A percentile compares a stretch with the other conserved stretches of the same genome.
Evolutionary conservation across 2,113 vertebrate species (phyloP).

Genomic region (Numida meleagris): DNA sequence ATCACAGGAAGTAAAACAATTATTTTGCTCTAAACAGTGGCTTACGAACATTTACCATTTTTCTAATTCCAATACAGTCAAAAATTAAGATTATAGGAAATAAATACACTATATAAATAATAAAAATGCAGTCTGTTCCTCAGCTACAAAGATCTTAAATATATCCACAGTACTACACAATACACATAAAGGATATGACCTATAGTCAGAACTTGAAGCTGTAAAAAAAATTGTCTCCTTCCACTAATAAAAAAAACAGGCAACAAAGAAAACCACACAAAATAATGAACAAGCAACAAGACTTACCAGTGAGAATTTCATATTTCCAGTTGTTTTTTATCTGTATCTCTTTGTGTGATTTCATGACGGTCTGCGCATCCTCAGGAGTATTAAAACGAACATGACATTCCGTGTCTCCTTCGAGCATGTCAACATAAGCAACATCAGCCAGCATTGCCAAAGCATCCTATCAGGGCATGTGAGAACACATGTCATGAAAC

Average conservation of each 20-base stretch:
- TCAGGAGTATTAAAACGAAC: constrained; percentile 87
- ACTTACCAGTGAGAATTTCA: constrained; percentile 88
- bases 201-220: neutral
- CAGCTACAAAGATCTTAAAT: neutral
- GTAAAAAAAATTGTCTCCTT: neutral
- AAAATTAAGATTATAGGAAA: neutral
- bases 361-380: constrained; percentile 81
- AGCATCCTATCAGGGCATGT: constrained; percentile 75
- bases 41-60: neutral
- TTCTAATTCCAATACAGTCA: rapidly evolving
- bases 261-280: neutral
- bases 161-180: rapidly evolving
- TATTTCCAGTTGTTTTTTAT: constrained; percentile 89
- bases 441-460: constrained; percentile 85
- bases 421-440: constrained; percentile 90
- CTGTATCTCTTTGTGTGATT: constrained; percentile 77
- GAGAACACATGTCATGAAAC: neutral
- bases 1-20: neutral
- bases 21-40: neutral
- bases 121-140: neutral
- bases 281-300: neutral
- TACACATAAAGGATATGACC: neutral
- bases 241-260: neutral
- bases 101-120: neutral
- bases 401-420: constrained; percentile 92